Base-by-base conservation (phyloP, 2,797 vertebrate species). In the Acanthurus leucopareius region DNA sequence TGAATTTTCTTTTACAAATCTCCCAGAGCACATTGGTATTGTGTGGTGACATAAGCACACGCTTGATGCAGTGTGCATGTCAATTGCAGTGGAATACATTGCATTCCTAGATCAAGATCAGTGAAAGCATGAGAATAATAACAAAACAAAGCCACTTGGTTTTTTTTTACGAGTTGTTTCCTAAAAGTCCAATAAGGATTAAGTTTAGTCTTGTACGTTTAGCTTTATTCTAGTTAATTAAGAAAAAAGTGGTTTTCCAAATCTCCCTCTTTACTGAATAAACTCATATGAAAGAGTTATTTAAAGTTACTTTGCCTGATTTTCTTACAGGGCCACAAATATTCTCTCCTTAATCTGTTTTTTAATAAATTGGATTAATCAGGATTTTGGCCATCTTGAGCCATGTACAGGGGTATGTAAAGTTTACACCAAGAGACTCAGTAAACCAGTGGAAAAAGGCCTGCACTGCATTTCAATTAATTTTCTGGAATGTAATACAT, bases 1-100 rank as follows among this genome's bases (percentile, higher is more conserved):
- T 71, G 66, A 70, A 85, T 83, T 84, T 90, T 58, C 74, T 86
- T 90, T 88, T 79, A 19, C 86, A 88, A 88, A 92, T 87, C 83
- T 91, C 77, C 83, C 82, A 83, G 58, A 88, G 84, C 80, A 69
- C 82, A 53, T 19, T 74, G 70, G 73, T 82, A 77, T 80, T 84
- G 65, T 61, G 66, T 79, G 38, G 87, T 83, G 82, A 83, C 68
- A 84, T 72, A 72, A 77, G 66, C 61, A 57, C 64, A 73, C 38
- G 56, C 10, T 42, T 54, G 25, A n/a, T 59, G 52, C 44, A 68
- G 45, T n/a, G 40, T 53, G 62, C 40, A 25, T 72, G 15, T 57
- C 38, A 57, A 17, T 1, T 78, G 54, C n/a, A 77, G 47, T 60
- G 45, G 56, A 78, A 73, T 28, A 56, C 62, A 14, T 49, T 15